Conservation (phyloP, 1,140 invertebrate genomes). For the Drosophila quadrilineata region DNA sequence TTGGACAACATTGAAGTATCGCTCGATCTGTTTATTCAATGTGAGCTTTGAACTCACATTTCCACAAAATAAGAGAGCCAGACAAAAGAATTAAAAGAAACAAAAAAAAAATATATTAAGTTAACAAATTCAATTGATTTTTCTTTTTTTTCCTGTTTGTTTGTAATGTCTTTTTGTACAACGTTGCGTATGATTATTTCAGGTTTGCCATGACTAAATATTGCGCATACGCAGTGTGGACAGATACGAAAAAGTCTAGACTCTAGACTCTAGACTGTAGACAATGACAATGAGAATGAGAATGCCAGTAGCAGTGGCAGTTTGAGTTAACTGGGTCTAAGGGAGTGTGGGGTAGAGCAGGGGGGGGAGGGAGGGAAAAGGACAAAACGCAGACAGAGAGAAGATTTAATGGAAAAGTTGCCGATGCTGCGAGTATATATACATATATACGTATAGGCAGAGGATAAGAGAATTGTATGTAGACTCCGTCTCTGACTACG, state of each 20-base stretch:
- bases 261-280: constrained; percentile 38
- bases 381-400: constrained; percentile 32
- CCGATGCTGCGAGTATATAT: constrained; percentile 40
- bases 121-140: constrained; percentile 9
- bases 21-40: constrained; percentile 12
- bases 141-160: constrained; percentile 25
- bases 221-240: constrained; percentile 53
- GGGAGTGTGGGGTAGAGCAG: no score
- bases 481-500: no score
- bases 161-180: constrained; percentile 53
- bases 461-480: background rate
- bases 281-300: constrained; percentile 62
- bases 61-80: no score
- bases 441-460: constrained; percentile 32
- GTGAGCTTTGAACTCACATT: constrained; percentile 32
- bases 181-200: constrained; percentile 72
- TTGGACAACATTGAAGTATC: constrained; percentile 15
- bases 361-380: no score
- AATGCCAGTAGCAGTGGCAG: no score
- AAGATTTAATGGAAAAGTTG: constrained; percentile 76
- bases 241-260: background rate
- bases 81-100: background rate
- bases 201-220: constrained; percentile 60
- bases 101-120: constrained; percentile 1
- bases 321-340: no score